phyloP scores from a whole-genome alignment of 2,797 vertebrate genomes.

The Diceros bicornis region DNA sequence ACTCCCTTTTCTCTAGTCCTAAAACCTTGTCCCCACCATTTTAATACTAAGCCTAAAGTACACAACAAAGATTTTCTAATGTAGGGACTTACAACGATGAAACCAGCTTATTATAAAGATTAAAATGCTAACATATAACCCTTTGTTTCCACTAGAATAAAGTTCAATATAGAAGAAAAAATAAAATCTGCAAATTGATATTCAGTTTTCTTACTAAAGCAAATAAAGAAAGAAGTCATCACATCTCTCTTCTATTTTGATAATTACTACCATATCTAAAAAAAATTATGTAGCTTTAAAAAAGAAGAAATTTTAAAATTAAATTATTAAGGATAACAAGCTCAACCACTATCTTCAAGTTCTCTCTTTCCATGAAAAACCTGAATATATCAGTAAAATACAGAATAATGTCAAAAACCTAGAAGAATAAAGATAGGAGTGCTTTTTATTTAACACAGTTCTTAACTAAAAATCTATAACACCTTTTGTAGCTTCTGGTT shows the following conservation, averaged over 20 bases:
- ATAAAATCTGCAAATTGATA: neutral
- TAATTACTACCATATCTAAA: conserved; percentile 24
- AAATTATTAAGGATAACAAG: conserved; percentile 39
- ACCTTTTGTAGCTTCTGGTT: conserved; percentile 96
- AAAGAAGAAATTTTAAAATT: conserved; percentile 31
- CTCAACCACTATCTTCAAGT: conserved; percentile 30
- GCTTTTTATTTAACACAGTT: conserved; percentile 29
- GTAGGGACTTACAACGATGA: neutral
- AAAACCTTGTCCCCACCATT: neutral
- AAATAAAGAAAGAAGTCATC: neutral
- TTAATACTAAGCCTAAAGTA: conserved; percentile 19
- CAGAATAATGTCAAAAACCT: neutral
- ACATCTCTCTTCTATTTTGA: neutral
- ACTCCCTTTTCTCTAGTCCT: neutral
- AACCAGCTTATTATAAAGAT: conserved; percentile 55
- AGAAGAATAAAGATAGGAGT: neutral
- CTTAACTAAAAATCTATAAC: conserved; percentile 49
- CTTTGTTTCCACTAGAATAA: conserved; percentile 17
- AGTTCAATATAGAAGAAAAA: conserved; percentile 1
- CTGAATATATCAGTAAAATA: conserved; percentile 35
- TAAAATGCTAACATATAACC: conserved; percentile 56
- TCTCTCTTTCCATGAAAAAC: conserved; percentile 29
- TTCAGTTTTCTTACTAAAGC: conserved; percentile 43
- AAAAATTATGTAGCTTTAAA: neutral
- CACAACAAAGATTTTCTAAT: conserved; percentile 42